phyloP scores from a whole-genome alignment of 2,888 invertebrate genomes.

The Nymphalis polychloros region DNA sequence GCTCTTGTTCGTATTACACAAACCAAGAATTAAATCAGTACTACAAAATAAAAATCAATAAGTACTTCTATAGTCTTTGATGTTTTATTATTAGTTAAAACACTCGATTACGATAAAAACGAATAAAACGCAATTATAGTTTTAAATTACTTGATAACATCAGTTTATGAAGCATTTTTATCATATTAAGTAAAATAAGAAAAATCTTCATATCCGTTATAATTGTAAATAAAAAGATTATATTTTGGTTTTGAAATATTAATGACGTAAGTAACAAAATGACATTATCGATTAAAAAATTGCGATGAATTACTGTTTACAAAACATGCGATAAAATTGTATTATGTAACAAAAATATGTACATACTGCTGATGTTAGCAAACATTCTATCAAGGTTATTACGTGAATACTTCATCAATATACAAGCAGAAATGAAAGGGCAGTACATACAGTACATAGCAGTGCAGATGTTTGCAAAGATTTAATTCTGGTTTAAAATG shows the following conservation, averaged over 20 bases:
- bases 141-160: too few species aligned
- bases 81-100: too few species aligned
- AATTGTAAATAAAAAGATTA: too few species aligned
- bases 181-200: too few species aligned
- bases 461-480: background rate
- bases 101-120: too few species aligned
- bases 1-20: background rate
- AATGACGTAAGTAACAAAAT: background rate
- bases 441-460: constrained; percentile 1
- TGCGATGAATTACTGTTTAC: constrained; percentile 13
- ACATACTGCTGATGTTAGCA: constrained; percentile 18
- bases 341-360: constrained; percentile 6
- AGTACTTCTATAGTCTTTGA: too few species aligned
- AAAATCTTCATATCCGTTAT: too few species aligned
- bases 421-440: constrained; percentile 14
- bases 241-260: background rate
- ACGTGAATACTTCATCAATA: constrained; percentile 13
- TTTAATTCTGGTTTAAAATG: background rate
- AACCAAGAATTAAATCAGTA: background rate
- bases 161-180: too few species aligned
- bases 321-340: constrained; percentile 8
- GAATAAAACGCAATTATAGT: too few species aligned
- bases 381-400: constrained; percentile 32
- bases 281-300: constrained; percentile 1
- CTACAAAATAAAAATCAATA: background rate